phyloP scores from a whole-genome alignment of 2,797 vertebrate genomes.

The Ambastaia sidthimunki region DNA sequence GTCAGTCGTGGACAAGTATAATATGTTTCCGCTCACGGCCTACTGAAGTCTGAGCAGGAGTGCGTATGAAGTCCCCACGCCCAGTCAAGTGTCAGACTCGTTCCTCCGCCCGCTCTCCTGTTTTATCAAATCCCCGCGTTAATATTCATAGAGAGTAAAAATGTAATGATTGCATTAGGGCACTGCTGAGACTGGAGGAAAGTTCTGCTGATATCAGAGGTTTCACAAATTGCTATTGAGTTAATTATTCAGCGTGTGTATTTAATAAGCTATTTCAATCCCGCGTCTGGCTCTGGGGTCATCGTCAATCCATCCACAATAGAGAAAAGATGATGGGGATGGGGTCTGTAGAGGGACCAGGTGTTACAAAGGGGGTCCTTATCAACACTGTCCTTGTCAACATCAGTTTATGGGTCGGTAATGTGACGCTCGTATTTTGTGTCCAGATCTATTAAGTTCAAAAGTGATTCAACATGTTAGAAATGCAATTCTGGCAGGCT shows the following conservation, averaged over 20 bases:
- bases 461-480: not conserved
- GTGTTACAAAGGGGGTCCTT: not conserved
- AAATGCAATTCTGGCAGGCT: no score
- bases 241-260: constrained; percentile 80
- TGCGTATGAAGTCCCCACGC: constrained; percentile 26
- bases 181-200: constrained; percentile 75
- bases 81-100: constrained; percentile 72
- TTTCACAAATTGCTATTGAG: constrained; percentile 79
- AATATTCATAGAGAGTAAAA: constrained; percentile 67
- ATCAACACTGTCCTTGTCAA: not conserved
- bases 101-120: constrained; percentile 67
- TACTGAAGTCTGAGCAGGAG: not conserved
- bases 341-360: not conserved
- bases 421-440: not conserved
- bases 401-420: not conserved
- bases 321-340: constrained; percentile 50
- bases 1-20: constrained; percentile 46
- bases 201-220: constrained; percentile 80
- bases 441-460: not conserved
- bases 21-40: constrained; percentile 27
- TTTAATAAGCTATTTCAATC: constrained; percentile 78
- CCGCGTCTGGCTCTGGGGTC: constrained; percentile 72
- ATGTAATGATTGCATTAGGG: constrained; percentile 80
- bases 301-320: constrained; percentile 63
- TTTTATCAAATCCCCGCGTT: constrained; percentile 67